Evolutionary conservation across 1,140 invertebrate species (phyloP), one percentile per base, ranked within the genome.

Genomic region (Rhopalosiphum maidis): DNA sequence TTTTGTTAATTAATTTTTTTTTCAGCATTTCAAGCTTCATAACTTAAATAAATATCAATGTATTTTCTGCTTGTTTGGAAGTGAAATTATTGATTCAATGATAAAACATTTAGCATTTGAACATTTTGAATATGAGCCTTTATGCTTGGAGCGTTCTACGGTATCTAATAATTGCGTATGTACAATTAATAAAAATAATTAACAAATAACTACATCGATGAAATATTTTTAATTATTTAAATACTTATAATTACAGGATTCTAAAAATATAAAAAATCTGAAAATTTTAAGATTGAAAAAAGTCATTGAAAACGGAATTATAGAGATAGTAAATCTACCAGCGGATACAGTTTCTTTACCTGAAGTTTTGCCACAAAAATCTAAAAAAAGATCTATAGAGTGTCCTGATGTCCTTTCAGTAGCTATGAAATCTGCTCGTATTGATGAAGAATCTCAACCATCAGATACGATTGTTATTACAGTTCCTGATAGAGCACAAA

Each of bases 61-160:
- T 60, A 86, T 93, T 85, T 93, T 86, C 22, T 93, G 91, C 35
- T 55, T 93, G 21, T 86, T 55, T 55, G 91, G 91, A 8, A 43
- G 48, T 37, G 91, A 93, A 86, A 37, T 37, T 93, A 41, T 41
- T 82, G 51, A 93, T 43, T 15, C 82, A 51, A 93, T 93, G 77
- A 25, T 55, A 54, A 41, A 25, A 2, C 91, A 93, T 54, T 60
- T 93, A 55, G 43, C 91, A 5, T 86, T 86, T 25, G 91, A 93
- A 93, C 91, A 93, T 85, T 93, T 93, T 85, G 91, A 93, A 85
- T 93, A 93, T 55, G 48, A 93, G 2, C n/a, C 91, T 55, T 30
- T 93, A 86, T 93, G 77, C n/a, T n/a, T 93, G 85, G 82, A 86
- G 35, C 91, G 91, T 51, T 86, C 77, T 86, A 35, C 35, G 18